Evolutionary conservation across 2,888 invertebrate species (phyloP).

Genomic region (Molorchus minor): DNA sequence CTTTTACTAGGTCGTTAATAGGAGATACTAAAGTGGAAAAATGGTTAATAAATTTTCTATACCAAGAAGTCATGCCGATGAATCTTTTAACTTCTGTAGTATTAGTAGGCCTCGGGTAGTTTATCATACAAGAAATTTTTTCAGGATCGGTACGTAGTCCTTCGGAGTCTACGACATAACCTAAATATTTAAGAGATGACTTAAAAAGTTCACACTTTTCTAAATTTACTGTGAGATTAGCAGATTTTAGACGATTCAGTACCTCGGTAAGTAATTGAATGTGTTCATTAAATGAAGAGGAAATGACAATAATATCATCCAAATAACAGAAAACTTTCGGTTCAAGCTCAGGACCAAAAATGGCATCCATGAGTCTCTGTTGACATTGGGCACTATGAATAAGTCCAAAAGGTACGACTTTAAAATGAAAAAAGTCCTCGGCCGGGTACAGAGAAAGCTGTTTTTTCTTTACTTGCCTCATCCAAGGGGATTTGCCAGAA

Average conservation of each 20-base stretch:
- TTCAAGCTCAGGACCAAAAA: constrained; percentile 29
- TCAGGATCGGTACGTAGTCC: constrained; percentile 45
- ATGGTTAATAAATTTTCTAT: constrained; percentile 43
- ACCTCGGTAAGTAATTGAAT: constrained; percentile 37
- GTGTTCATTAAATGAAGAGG: constrained; percentile 40
- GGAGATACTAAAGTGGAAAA: constrained; percentile 45
- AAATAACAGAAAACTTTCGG: constrained; percentile 35
- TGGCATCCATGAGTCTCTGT: constrained; percentile 27
- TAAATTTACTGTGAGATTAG: constrained; percentile 43
- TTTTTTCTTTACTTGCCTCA: constrained; percentile 9
- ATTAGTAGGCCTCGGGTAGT: constrained; percentile 41
- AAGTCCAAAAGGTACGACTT: constrained; percentile 20
- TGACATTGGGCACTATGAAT: constrained; percentile 23
- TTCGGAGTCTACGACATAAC: constrained; percentile 41
- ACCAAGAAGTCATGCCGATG: constrained; percentile 46
- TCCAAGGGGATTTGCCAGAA: constrained; percentile 6
- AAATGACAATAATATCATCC: constrained; percentile 46
- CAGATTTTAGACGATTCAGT: constrained; percentile 29
- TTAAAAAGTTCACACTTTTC: constrained; percentile 46
- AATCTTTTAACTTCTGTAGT: constrained; percentile 46
- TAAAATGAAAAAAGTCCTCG: neutral
- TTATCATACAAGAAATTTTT: constrained; percentile 43
- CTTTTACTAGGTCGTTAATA: constrained; percentile 42
- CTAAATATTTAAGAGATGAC: constrained; percentile 42
- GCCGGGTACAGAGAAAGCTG: too few relatives aligned